phyloP scores from a whole-genome alignment of 1,140 invertebrate genomes.

The Nasonia vitripennis region DNA sequence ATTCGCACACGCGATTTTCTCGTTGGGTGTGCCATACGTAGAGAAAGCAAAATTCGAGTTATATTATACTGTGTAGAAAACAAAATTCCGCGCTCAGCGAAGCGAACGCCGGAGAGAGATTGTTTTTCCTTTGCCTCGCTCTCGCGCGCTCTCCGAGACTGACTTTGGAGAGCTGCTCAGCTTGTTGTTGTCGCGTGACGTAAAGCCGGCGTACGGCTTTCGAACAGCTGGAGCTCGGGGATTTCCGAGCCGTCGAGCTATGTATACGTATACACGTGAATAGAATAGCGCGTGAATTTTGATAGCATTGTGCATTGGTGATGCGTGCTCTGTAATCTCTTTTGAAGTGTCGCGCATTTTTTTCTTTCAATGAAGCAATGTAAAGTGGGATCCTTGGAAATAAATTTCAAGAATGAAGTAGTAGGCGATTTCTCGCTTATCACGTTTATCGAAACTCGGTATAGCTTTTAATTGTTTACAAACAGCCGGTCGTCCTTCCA shows the following conservation, averaged over 20 bases:
- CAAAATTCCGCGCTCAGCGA: background rate
- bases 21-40: no score
- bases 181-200: conserved; percentile 38
- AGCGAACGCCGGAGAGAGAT: background rate
- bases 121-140: no score
- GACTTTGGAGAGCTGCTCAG: background rate
- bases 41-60: no score
- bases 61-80: no score
- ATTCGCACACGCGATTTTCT: no score
- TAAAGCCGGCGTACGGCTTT: conserved; percentile 23
- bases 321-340: background rate
- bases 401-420: background rate
- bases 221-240: conserved; percentile 30
- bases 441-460: background rate
- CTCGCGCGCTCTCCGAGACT: background rate
- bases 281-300: background rate
- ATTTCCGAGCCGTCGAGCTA: conserved; percentile 5
- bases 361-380: background rate
- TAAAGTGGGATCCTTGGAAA: background rate
- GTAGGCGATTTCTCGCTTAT: background rate
- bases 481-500: conserved; percentile 13
- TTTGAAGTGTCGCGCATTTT: background rate
- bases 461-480: conserved; percentile 30
- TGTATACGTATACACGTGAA: background rate
- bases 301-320: background rate